phyloP scores from a whole-genome alignment of 53 echinoderm and acorn worm genomes.

The Echinometra lucunter region DNA sequence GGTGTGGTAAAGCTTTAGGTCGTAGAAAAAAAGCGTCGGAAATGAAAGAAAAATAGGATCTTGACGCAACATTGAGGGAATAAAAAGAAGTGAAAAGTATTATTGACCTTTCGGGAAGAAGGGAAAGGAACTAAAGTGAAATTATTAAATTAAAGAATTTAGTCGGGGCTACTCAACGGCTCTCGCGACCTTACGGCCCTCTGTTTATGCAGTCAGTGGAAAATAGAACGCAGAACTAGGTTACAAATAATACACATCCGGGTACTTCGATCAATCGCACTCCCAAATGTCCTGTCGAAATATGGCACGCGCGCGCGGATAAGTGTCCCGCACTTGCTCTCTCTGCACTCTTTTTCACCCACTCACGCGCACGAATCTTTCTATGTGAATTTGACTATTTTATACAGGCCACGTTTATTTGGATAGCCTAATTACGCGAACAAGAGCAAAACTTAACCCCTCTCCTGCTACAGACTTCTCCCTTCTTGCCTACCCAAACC shows the following conservation, averaged over 20 bases:
- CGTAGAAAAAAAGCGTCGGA: slow-evolving; percentile 34
- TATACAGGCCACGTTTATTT: slow-evolving; percentile 68
- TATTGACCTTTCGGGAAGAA: slow-evolving; percentile 56
- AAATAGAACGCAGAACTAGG: slow-evolving; percentile 63
- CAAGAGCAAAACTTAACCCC: slow-evolving; percentile 39
- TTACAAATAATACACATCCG: slow-evolving; percentile 71
- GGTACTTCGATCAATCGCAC: slow-evolving; percentile 60
- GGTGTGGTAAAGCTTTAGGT: not conserved
- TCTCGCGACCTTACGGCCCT: slow-evolving; percentile 53
- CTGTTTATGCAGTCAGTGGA: slow-evolving; percentile 68
- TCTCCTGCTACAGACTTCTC: not conserved
- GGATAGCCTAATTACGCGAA: slow-evolving; percentile 68
- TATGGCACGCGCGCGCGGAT: slow-evolving; percentile 47
- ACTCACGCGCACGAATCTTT: slow-evolving; percentile 15
- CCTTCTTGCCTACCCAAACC: not conserved
- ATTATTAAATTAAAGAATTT: slow-evolving; percentile 65
- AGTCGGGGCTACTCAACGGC: slow-evolving; percentile 61
- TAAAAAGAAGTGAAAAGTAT: slow-evolving; percentile 20
- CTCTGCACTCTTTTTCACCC: slow-evolving; percentile 32
- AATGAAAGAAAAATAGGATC: slow-evolving; percentile 59
- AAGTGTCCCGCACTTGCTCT: slow-evolving; percentile 42
- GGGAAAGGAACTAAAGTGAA: slow-evolving; percentile 47
- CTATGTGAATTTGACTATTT: slow-evolving; percentile 50
- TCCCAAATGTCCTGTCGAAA: slow-evolving; percentile 37
- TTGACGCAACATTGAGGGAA: not conserved